Conservation (phyloP, 1,140 invertebrate genomes). For the Solenopsis invicta region DNA sequence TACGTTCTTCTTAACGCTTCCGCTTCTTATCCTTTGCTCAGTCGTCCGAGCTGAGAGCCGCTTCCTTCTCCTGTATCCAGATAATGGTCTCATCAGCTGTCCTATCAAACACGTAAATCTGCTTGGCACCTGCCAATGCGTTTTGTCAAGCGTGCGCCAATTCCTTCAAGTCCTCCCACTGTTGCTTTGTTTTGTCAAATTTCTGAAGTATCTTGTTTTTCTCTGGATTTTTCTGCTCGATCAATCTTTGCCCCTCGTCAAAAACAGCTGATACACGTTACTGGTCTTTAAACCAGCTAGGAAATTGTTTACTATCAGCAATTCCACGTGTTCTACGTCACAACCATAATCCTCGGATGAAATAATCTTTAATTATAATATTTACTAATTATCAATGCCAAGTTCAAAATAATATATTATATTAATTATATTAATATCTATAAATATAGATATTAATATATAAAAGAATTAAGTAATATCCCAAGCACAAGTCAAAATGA, state of each 20-base stretch:
- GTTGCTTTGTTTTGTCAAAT: constrained; percentile 93
- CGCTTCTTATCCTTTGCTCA: constrained; percentile 95
- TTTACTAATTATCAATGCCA: constrained; percentile 33
- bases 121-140: constrained; percentile 96
- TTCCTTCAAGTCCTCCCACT: constrained; percentile 98
- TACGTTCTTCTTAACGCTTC: constrained; percentile 91
- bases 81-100: constrained; percentile 97
- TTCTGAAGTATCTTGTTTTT: constrained; percentile 92
- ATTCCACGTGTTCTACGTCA: constrained; percentile 98
- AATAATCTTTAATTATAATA: constrained; percentile 86
- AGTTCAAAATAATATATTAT: constrained; percentile 5
- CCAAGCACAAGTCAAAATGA: no score
- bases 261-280: constrained; percentile 92
- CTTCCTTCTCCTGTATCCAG: constrained; percentile 98
- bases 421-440: no score
- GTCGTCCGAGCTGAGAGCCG: constrained; percentile 91
- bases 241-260: constrained; percentile 90
- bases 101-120: constrained; percentile 96
- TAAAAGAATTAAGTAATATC: no score
- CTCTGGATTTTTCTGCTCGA: no score
- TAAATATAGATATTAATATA: no score
- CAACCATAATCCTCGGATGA: constrained; percentile 97
- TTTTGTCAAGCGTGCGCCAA: constrained; percentile 96
- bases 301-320: constrained; percentile 95
- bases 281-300: constrained; percentile 93